These are phyloP conservation scores for Drosophila parvula DNA, from an alignment of 1,140 invertebrate species.

Conservation along the genomic window DNA sequence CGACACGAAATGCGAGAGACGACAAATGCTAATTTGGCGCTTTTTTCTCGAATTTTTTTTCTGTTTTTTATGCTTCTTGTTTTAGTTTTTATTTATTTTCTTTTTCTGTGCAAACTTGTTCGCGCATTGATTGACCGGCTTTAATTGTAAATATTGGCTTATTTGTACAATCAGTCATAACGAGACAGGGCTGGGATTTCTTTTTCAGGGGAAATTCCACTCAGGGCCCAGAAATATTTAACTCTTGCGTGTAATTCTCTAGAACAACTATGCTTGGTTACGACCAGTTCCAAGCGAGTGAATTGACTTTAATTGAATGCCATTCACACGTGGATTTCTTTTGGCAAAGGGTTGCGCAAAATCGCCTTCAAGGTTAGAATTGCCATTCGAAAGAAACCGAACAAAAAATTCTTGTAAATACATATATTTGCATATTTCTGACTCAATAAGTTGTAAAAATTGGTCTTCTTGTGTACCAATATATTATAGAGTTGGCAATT, in stretches of 20 bases:
- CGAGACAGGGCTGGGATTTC: slow-evolving; percentile 28
- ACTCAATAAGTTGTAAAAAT: too few relatives aligned
- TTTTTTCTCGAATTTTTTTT: slow-evolving; percentile 25
- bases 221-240: slow-evolving; percentile 7
- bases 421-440: neutral
- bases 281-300: slow-evolving; percentile 20
- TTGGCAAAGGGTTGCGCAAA: slow-evolving; percentile 14
- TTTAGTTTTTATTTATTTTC: slow-evolving; percentile 39
- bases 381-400: slow-evolving; percentile 14
- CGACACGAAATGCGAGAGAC: slow-evolving; percentile 37
- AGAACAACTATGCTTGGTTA: slow-evolving; percentile 16
- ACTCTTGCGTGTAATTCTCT: slow-evolving; percentile 19
- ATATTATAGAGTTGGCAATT: neutral
- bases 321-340: slow-evolving; percentile 18
- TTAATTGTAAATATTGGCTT: slow-evolving; percentile 50
- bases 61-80: slow-evolving; percentile 27
- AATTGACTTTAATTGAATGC: slow-evolving; percentile 34
- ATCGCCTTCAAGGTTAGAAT: slow-evolving; percentile 12
- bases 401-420: neutral
- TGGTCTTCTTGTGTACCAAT: too few relatives aligned
- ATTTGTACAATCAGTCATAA: slow-evolving; percentile 40
- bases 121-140: slow-evolving; percentile 36
- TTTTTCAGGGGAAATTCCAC: slow-evolving; percentile 30
- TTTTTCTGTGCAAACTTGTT: slow-evolving; percentile 33
- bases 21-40: slow-evolving; percentile 12